Evolutionary conservation across 2,888 invertebrate genomes (phyloP), one percentile per base, ranked within the genome.

Genomic region (Lasioglossum lativentre): DNA sequence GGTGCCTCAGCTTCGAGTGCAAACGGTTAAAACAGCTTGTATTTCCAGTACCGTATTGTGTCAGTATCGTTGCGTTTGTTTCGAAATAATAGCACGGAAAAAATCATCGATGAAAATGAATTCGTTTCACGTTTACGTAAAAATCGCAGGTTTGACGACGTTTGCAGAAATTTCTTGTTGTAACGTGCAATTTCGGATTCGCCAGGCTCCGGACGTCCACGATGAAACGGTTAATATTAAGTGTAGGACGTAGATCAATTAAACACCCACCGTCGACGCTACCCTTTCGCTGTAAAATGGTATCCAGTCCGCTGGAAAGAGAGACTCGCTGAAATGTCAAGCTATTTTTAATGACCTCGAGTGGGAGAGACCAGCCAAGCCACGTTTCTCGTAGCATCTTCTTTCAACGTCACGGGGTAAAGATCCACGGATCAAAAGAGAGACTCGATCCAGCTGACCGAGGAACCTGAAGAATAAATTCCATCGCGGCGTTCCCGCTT

Each of bases 321-420:
- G 27, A 71, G 45, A 66, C 66, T 52, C 66, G 30, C 45, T 66
- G 66, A 66, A 52, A 80, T 75, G 75, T 80, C 79, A 75, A 12
- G 45, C 19, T 80, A 40, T 68, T 66, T 52, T 68, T 40, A 75
- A 75, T 52, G 27, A 47, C 66, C 34, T 6, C 76, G 14, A 56
- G 52, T 75, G 75, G 47, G 47, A 38, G 52, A 10, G 74, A 23
- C 14, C 27, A 6, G 63, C 16, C 23, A 27, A 47, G 38, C 23
- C 27, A 16, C 16, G 40, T 59, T 59, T 4, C 23, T 63, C 63
- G 42, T 42, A 27, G 27, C 47, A 12, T 27, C 45, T 45, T 66
- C 23, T 79, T 27, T 45, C 34, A 47, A 74, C n/a, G 45, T 74
- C 34, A 23, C 66, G 34, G 66, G 34, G 3, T 74, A 63, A 47